phyloP scores from a whole-genome alignment of 2,888 invertebrate species.

The Tridacna gigas region DNA sequence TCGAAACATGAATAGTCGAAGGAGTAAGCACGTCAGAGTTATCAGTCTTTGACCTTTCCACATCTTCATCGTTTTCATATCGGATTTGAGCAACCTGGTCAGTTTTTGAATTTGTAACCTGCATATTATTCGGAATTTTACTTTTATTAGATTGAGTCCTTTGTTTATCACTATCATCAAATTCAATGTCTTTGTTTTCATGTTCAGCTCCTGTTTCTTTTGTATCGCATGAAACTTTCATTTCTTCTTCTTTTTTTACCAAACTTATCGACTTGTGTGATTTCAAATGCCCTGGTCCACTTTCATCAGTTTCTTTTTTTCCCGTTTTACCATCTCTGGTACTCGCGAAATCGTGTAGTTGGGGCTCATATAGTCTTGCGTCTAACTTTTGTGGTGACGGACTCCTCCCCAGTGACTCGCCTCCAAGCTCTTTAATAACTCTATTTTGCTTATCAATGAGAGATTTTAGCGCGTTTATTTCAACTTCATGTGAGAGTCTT shows the following conservation, averaged over 20 bases:
- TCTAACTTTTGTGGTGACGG: not conserved
- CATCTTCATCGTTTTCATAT: not conserved
- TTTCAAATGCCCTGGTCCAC: no score
- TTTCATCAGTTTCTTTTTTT: not conserved
- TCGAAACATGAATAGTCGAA: not conserved
- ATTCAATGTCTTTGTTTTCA: not conserved
- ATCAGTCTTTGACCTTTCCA: not conserved
- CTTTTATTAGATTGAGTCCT: not conserved
- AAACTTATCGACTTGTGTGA: no score
- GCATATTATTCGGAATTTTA: not conserved
- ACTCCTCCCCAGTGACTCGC: constrained; percentile 2
- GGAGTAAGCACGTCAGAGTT: not conserved
- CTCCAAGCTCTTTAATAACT: constrained; percentile 21
- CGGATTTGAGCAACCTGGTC: not conserved
- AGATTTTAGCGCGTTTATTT: constrained; percentile 49
- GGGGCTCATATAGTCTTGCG: no score
- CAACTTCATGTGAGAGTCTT: constrained; percentile 55
- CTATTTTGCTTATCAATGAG: constrained; percentile 46
- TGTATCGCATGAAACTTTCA: not conserved
- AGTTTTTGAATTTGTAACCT: not conserved
- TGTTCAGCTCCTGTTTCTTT: not conserved
- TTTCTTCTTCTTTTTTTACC: not conserved
- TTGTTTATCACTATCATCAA: not conserved
- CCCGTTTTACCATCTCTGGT: not conserved
- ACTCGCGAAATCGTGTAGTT: no score